These are phyloP conservation scores for Pseudoips prasinana DNA, from an alignment of 2,888 invertebrate genomes.

Conservation along the genomic window DNA sequence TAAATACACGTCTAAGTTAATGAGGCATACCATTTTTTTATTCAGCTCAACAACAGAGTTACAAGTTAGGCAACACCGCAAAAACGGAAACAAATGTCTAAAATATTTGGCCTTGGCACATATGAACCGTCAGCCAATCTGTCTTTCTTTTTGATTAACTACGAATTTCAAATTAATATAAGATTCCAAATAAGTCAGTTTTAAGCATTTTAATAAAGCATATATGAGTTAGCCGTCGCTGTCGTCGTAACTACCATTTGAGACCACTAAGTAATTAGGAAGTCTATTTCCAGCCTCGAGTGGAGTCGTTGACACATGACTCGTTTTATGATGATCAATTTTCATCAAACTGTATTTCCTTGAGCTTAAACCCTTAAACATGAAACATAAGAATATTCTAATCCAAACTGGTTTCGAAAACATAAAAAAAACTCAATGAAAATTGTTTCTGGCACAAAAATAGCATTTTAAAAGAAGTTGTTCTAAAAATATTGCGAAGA, in stretches of 20 bases:
- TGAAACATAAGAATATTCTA: slow-evolving; percentile 13
- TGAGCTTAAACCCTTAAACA: slow-evolving; percentile 18
- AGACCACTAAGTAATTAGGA: slow-evolving; percentile 28
- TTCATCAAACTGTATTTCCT: slow-evolving; percentile 18
- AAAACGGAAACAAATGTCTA: too few species aligned
- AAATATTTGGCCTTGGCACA: too few species aligned
- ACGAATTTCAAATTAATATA: too few species aligned
- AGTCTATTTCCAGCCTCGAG: slow-evolving; percentile 17
- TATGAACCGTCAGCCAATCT: too few species aligned
- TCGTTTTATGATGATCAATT: slow-evolving; percentile 29
- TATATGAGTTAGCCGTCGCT: too few species aligned
- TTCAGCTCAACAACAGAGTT: too few species aligned
- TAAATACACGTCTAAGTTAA: too few species aligned
- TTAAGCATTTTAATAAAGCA: too few species aligned
- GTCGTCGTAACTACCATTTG: slow-evolving; percentile 20
- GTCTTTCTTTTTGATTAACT: too few species aligned
- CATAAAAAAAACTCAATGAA: slow-evolving; percentile 16
- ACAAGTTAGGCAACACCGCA: too few species aligned
- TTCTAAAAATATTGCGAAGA: slow-evolving; percentile 27
- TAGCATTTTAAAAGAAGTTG: slow-evolving; percentile 27
- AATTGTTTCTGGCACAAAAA: slow-evolving; percentile 25
- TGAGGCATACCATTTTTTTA: too few species aligned
- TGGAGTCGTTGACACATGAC: slow-evolving; percentile 33
- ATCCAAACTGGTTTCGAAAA: slow-evolving; percentile 15
- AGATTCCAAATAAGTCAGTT: too few species aligned